A percentile compares a stretch with the other conserved stretches of the same genome.
Conservation (phyloP, 2,113 vertebrate species). For the Carlito syrichta region DNA sequence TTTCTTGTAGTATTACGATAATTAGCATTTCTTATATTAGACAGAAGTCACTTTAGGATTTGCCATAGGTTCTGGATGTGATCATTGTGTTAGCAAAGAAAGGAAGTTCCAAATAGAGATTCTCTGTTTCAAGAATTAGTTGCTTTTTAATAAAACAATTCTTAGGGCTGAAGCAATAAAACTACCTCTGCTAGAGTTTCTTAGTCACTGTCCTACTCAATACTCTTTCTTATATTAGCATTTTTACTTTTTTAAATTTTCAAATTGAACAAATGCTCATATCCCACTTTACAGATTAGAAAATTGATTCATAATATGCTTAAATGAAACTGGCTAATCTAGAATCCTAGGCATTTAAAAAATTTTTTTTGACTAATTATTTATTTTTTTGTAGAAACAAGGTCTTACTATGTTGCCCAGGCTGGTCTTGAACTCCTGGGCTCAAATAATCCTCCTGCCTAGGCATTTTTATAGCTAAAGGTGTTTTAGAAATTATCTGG, state of each 20-base stretch:
- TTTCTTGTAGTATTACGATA: too few relatives aligned
- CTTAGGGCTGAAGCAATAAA: not conserved
- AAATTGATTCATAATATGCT: not conserved
- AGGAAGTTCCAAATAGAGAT: not conserved
- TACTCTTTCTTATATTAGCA: not conserved
- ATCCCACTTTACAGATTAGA: not conserved
- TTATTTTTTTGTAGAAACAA: too few relatives aligned
- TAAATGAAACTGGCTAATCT: not conserved
- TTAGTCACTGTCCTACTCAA: not conserved
- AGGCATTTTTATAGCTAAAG: not conserved
- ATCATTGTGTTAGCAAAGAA: not conserved
- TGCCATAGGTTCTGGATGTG: not conserved
- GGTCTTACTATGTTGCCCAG: too few relatives aligned
- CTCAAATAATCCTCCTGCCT: too few relatives aligned
- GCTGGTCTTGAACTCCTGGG: too few relatives aligned
- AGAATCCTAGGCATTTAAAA: not conserved
- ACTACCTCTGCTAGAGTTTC: not conserved
- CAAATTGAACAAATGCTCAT: not conserved
- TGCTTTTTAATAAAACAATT: not conserved
- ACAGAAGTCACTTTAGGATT: not conserved
- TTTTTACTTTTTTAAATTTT: too few relatives aligned
- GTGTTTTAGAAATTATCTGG: not conserved
- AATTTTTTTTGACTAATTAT: too few relatives aligned
- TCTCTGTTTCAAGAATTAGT: slow-evolving; percentile 5
- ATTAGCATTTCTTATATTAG: not conserved